Base-by-base conservation (phyloP, 2,113 vertebrate genomes). In the Salminus brasiliensis region DNA sequence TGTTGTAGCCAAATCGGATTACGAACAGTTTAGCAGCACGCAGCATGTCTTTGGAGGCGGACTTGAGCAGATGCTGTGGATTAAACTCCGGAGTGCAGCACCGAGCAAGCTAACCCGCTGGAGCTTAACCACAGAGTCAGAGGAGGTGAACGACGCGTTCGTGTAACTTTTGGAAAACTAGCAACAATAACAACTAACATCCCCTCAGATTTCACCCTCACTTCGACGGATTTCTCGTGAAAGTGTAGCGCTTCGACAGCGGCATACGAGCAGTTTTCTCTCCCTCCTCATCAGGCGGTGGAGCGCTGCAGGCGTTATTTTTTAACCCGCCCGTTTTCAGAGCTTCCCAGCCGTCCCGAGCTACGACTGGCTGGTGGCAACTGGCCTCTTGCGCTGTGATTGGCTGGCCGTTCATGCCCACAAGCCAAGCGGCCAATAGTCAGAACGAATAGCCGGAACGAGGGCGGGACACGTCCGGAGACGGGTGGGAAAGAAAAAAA, bases 1-100 rank as follows among this genome's bases (percentile, higher is more conserved):
- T 71, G 70, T 34, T 79, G 30, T 63, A 27, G 29, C 63, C 59
- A 39, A 66, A 30, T 72, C 15, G 45, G 59, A 72, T 66, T 79
- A 65, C 55, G 47, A 18, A 32, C 15, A 11, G 27, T 49, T 16
- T 1, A 12, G 30, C 3, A n/a, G 29, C 16, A 32, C 9, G 12
- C 55, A 59, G 25, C 10, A 27, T 29, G 39, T 49, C 45, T 62
- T 62, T 8, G 59, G 59, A 65, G 16, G 32, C 18, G 21, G 32
- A 66, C 32, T n/a, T n/a, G 18, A 39, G 62, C 62, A 39, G 62
- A 39, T 66, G 21, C 39, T 13, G 7, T 12, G 32, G 32, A 39
- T 39, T 39, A 39, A n/a, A 21, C 32, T 34, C 32, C 60, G 16
- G 60, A 63, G 60, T 21, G 29, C 60, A 34, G 29, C 13, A 27